phyloP scores from a whole-genome alignment of 2,888 invertebrate species.

The Drosophila heteroneura region DNA sequence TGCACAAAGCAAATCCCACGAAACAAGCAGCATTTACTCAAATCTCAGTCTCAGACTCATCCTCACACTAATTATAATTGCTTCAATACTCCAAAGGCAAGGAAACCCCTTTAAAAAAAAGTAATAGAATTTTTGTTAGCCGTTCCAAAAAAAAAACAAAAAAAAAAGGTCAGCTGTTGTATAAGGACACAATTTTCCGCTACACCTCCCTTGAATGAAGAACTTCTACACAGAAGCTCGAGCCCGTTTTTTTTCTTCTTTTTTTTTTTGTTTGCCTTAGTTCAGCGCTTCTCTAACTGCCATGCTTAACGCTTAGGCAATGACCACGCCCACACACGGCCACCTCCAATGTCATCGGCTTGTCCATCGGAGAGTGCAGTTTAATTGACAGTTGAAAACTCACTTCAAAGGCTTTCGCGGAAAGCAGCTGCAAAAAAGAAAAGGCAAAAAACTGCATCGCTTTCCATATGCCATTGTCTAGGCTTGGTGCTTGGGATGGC shows the following conservation, averaged over 20 bases:
- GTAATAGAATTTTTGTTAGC: slow-evolving; percentile 45
- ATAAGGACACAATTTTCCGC: slow-evolving; percentile 63
- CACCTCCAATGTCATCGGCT: slow-evolving; percentile 50
- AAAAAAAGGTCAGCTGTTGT: slow-evolving; percentile 50
- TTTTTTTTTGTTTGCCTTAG: slow-evolving; percentile 6
- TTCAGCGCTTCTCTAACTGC: slow-evolving; percentile 42
- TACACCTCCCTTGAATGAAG: slow-evolving; percentile 59
- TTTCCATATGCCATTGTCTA: slow-evolving; percentile 57
- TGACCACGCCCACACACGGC: slow-evolving; percentile 5
- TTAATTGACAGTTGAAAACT: slow-evolving; percentile 66
- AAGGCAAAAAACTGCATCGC: slow-evolving; percentile 27
- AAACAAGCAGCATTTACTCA: slow-evolving; percentile 39
- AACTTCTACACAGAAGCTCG: slow-evolving; percentile 12
- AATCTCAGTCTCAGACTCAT: slow-evolving; percentile 31
- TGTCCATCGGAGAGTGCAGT: slow-evolving; percentile 60
- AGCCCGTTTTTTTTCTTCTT: not conserved
- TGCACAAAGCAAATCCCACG: slow-evolving; percentile 51
- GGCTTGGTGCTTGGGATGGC: slow-evolving; percentile 6
- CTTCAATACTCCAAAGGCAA: slow-evolving; percentile 45
- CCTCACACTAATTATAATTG: slow-evolving; percentile 65
- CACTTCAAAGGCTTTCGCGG: slow-evolving; percentile 64
- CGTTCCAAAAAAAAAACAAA: not conserved
- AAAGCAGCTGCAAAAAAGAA: slow-evolving; percentile 35
- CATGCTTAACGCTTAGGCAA: slow-evolving; percentile 47
- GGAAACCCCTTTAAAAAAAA: slow-evolving; percentile 16